Evolutionary conservation across 2,797 vertebrate species (phyloP).

Genomic region (Phaenicophaeus curvirostris): DNA sequence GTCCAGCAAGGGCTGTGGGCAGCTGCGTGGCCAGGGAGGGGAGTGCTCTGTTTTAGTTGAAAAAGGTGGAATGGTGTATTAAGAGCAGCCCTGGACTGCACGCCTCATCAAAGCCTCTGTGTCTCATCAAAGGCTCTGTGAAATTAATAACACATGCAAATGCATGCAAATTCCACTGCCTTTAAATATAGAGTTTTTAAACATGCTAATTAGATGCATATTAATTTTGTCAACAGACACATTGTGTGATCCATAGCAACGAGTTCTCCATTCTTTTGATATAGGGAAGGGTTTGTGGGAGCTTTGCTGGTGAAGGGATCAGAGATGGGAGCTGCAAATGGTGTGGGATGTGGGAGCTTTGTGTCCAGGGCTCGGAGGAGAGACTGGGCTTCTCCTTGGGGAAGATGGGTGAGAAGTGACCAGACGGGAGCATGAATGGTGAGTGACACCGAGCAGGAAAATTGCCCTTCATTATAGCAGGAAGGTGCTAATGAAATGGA

Average conservation of each 20-base stretch:
- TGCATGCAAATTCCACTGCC: slow-evolving; percentile 10
- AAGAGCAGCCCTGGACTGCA: neutral
- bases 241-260: neutral
- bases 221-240: slow-evolving; percentile 53
- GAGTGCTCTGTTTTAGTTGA: neutral
- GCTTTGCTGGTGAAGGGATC: neutral
- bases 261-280: neutral
- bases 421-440: fast-evolving
- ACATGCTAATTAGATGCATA: slow-evolving; percentile 61
- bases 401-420: neutral
- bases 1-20: neutral
- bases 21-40: neutral
- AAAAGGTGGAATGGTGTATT: neutral
- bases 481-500: neutral
- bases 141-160: slow-evolving; percentile 46
- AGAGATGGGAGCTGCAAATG: neutral
- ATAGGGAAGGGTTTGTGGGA: neutral
- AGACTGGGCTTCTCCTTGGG: neutral
- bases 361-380: neutral
- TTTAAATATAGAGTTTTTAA: slow-evolving; percentile 55
- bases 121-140: slow-evolving; percentile 9
- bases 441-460: neutral
- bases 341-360: fast-evolving
- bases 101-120: neutral
- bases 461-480: neutral